Percentiles rank a stretch among this genome's conserved stretches.
These are phyloP conservation scores for Acanthosepion esculentum DNA, from an alignment of 2,888 invertebrate species.

Conservation along the genomic window DNA sequence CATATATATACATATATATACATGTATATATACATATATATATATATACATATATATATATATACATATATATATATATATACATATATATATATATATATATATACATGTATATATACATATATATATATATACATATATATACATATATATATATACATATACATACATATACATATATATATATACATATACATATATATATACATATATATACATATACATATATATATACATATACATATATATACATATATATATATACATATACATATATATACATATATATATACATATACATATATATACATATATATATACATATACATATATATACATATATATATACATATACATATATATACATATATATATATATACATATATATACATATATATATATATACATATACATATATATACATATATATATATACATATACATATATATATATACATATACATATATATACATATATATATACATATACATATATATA, in stretches of 20 bases:
- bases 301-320: background rate
- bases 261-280: background rate
- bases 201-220: constrained; percentile 12
- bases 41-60: background rate
- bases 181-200: background rate
- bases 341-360: background rate
- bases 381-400: background rate
- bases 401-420: background rate
- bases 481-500: background rate
- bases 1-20: background rate
- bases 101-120: background rate
- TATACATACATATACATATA: background rate
- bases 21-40: background rate
- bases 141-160: constrained; percentile 8
- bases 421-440: background rate
- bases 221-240: background rate
- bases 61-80: background rate
- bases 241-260: background rate
- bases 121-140: background rate
- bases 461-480: background rate
- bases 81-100: constrained; percentile 13
- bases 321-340: background rate
- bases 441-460: constrained; percentile 12
- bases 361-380: background rate
- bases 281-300: too few relatives aligned